A percentile compares a stretch with the other conserved stretches of the same genome.
Conservation (phyloP, 2,888 invertebrate genomes). For the Saturnia pavonia region DNA sequence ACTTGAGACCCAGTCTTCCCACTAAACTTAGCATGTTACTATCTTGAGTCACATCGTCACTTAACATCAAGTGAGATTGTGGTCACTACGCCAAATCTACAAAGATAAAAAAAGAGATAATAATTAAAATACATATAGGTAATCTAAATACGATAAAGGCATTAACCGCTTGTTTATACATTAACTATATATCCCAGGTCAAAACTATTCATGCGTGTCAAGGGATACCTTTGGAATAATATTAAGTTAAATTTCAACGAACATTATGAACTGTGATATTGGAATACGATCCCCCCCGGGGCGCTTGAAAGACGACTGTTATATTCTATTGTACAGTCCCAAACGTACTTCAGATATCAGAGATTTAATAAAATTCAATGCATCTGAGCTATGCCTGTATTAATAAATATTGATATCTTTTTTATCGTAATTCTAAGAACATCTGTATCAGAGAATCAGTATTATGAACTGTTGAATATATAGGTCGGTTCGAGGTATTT, state of each 20-base stretch:
- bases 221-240: constrained; percentile 24
- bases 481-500: background rate
- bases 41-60: too few relatives aligned
- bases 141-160: too few relatives aligned
- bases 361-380: constrained; percentile 68
- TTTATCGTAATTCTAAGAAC: constrained; percentile 1
- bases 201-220: background rate
- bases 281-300: constrained; percentile 44
- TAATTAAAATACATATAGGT: too few relatives aligned
- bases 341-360: constrained; percentile 60
- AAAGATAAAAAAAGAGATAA: too few relatives aligned
- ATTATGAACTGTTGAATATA: background rate
- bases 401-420: constrained; percentile 3
- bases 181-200: too few relatives aligned
- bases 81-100: too few relatives aligned
- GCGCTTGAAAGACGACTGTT: constrained; percentile 44
- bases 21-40: too few relatives aligned
- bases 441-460: background rate
- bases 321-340: constrained; percentile 64
- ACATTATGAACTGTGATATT: constrained; percentile 52
- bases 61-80: too few relatives aligned
- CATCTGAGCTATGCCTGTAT: background rate
- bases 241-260: constrained; percentile 45
- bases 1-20: too few relatives aligned
- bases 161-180: too few relatives aligned